These are phyloP conservation scores for Leptopilina syphax DNA, from an alignment of 2,888 invertebrate species.

Conservation along the genomic window DNA sequence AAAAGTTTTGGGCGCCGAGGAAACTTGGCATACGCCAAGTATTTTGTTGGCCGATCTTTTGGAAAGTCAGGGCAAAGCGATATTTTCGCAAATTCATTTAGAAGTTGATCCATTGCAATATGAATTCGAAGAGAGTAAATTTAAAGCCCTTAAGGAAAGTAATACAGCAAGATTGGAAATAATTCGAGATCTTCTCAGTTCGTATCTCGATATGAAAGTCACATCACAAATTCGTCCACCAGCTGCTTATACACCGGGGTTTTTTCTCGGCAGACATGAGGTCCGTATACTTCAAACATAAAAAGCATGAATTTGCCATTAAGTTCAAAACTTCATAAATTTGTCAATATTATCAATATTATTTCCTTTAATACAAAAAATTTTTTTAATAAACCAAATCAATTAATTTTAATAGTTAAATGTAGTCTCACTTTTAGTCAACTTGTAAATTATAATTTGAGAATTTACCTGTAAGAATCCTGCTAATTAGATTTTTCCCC, in stretches of 20 bases:
- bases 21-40: slow-evolving; percentile 93
- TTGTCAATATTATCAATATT: not conserved
- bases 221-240: slow-evolving; percentile 63
- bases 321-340: not conserved
- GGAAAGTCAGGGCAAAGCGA: slow-evolving; percentile 84
- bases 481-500: too few species aligned
- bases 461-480: too few species aligned
- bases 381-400: too few species aligned
- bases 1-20: slow-evolving; percentile 88
- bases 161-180: slow-evolving; percentile 88
- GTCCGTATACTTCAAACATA: slow-evolving; percentile 74
- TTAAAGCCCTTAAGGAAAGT: slow-evolving; percentile 80
- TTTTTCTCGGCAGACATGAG: slow-evolving; percentile 90
- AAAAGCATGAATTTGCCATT: not conserved
- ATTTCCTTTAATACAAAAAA: not conserved
- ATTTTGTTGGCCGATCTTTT: slow-evolving; percentile 84
- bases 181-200: slow-evolving; percentile 85
- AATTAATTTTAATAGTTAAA: too few species aligned
- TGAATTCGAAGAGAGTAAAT: slow-evolving; percentile 81
- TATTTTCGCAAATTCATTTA: slow-evolving; percentile 91
- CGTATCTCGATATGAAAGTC: slow-evolving; percentile 84
- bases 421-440: too few species aligned
- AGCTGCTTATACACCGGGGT: slow-evolving; percentile 81
- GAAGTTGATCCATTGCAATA: slow-evolving; percentile 87
- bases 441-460: too few species aligned